Base-by-base conservation (phyloP, 1,140 invertebrate genomes). In the Trichoplusia ni region DNA sequence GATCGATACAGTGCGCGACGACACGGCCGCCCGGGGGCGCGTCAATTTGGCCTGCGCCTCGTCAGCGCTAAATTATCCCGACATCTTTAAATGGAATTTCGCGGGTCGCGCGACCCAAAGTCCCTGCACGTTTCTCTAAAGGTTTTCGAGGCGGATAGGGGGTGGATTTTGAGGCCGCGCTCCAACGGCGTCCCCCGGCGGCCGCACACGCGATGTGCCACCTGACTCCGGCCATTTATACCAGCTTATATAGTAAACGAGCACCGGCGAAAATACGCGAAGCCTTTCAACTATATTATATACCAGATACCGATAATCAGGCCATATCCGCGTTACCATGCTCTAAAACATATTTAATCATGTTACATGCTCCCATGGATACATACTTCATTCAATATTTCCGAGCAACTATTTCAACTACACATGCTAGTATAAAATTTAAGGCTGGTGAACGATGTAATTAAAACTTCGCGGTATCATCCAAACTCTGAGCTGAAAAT, bases 81-180 rank as follows among this genome's bases (percentile, higher is more conserved):
- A 86, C 87, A 81, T 88, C 87, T 90, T 90, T 86, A 86, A 90
- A 88, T 90, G 87, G 85, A 86, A 86, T 86, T 86, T 76, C 84
- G 82, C 84, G 79, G 76, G 77, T 72, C 76, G 51, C 73, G 78
- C 77, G 81, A 75, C 75, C 80, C 71, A 19, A 64, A 80, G 75
- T 77, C 79, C 78, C 76, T 65, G 71, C 75, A 78, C 78, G 79
- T 80, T 79, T 75, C 60, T 59, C 61, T 70, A 58, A 76, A 66
- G 67, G 73, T 61, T 67, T 59, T 63, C 44, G 56, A 37, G 63
- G 54, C 49, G 59, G 61, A 67, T 49, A 16, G 62, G 75, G 63
- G 66, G 49, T 47, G 73, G 70, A 74, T 42, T 71, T 65, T 71
- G 51, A 61, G 67, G 33, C 65, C 65, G 64, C 59, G 69, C 49